Base-by-base conservation (phyloP, 2,888 invertebrate species). In the Urechis unicinctus region DNA sequence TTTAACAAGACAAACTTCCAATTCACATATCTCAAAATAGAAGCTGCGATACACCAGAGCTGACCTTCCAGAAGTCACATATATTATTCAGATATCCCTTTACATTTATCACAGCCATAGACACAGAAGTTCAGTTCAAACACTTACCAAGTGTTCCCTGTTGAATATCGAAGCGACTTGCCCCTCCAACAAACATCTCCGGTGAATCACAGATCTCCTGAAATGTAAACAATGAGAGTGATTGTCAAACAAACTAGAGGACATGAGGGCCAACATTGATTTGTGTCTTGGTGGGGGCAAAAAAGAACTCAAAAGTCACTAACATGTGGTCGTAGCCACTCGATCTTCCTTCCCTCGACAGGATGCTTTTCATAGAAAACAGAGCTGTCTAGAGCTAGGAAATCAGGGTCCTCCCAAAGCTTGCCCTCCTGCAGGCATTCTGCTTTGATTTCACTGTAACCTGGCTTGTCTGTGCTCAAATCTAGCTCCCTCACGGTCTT, bases 111-210 rank as follows among this genome's bases (percentile, higher is more conserved):
- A n/a, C 17, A n/a, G 9, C 9, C 17, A 22, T 47, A 17, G n/a
- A 47, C 25, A 47, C 5, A 47, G 6, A 5, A 47, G 47, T 1
- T 1, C 36, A 36, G 9, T 13, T 36, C 9, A 36, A 13, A 17
- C 36, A 9, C 58, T 70, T 65, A 81, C 81, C 93, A 22, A 94
- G 79, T 80, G 93, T 91, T 44, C 94, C 94, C 78, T 96, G 94
- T 67, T 91, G 90, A 1, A 96, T 91, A 78, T 96, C 96, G 81
- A 96, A 96, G 50, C 96, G 85, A 9, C 91, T 89, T 78, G 90
- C 94, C 0, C 93, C 94, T 71, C 91, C 93, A 43, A 90, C 90
- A 76, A 94, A 93, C 56, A 95, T 84, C 71, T 89, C 86, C 0
- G 95, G 94, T 71, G 89, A 30, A 17, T 36, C 31, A 48, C 58